Evolutionary conservation across 2,888 invertebrate species (phyloP), one percentile per base, ranked within the genome.

Genomic region (Drosophila trichaetosa): DNA sequence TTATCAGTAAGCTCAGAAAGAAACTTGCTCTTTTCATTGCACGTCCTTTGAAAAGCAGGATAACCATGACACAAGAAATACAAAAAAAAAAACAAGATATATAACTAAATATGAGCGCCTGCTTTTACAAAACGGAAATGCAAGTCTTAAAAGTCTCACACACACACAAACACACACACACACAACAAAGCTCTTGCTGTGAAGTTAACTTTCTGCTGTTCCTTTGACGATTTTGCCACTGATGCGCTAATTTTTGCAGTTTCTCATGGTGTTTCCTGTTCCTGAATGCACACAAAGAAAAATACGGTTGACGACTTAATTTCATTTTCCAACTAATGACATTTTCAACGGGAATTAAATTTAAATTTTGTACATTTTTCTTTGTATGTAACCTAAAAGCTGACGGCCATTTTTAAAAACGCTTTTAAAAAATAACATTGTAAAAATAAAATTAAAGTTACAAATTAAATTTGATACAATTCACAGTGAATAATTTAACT

Each of bases 81-180:
- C 18, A 27, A n/a, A 33, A 11, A 40, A 27, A 34, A 24, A 33
- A 38, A 46, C 46, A 46, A 42, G 6, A 38, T 29, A 48, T 54
- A 63, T 54, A 33, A 49, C 34, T 49, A 29, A 51, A 73, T 58
- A 79, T 38, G 42, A 62, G 52, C 52, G 33, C 46, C 60, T 74
- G 79, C 69, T 80, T 68, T 69, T 69, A 24, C 56, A 80, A 77
- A 77, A 74, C 72, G 74, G 77, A 81, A 77, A 74, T 65, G 72
- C 70, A 58, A 69, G 61, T 51, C 53, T 49, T 64, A 38, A 57
- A 46, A 57, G 27, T 34, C 5, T 2, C 5, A 0, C 29, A 29
- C n/a, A n/a, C 16, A 16, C 8, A 13, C n/a, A 7, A 11, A 27
- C 21, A 27, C 16, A 48, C 8, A 40, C 10, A 27, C 16, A 29